A percentile compares a stretch with the other conserved stretches of the same genome.
Evolutionary conservation across 2,888 invertebrate genomes (phyloP).

Genomic region (Pristionchus fissidentatus): DNA sequence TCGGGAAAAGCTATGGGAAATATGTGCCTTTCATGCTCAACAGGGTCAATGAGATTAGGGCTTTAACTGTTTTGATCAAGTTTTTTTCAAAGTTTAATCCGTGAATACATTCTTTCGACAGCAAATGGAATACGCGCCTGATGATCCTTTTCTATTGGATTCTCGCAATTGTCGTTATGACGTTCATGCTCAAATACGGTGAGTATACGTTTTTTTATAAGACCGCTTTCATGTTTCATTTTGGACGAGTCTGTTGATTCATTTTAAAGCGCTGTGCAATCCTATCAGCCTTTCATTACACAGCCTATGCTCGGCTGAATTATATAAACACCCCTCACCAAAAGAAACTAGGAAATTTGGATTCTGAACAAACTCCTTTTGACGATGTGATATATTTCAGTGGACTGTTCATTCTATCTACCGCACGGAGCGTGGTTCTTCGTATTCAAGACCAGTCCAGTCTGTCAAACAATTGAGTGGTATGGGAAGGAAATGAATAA

Average conservation of each 20-base stretch:
- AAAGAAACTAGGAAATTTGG: too few species aligned
- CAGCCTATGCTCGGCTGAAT: too few species aligned
- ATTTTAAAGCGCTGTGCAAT: too few species aligned
- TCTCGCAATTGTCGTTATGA: not conserved
- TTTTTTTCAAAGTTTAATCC: too few species aligned
- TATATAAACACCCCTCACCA: too few species aligned
- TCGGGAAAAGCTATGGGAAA: not conserved
- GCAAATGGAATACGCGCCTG: not conserved
- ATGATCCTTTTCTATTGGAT: not conserved
- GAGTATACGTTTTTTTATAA: not conserved
- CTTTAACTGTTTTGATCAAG: too few species aligned
- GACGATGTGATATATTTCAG: not conserved
- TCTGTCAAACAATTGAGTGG: not conserved
- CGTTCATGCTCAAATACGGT: not conserved
- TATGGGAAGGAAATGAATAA: not conserved
- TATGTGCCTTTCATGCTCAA: too few species aligned
- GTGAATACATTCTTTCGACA: too few species aligned
- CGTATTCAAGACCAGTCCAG: not conserved
- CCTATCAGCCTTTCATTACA: too few species aligned
- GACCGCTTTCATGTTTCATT: not conserved
- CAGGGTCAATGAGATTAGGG: too few species aligned
- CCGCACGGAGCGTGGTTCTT: not conserved
- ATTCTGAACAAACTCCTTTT: too few species aligned
- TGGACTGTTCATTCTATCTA: slow-evolving; percentile 19
- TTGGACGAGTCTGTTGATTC: not conserved